Base-by-base conservation (phyloP, 2,888 invertebrate species). In the Drosophila aldrichi region DNA sequence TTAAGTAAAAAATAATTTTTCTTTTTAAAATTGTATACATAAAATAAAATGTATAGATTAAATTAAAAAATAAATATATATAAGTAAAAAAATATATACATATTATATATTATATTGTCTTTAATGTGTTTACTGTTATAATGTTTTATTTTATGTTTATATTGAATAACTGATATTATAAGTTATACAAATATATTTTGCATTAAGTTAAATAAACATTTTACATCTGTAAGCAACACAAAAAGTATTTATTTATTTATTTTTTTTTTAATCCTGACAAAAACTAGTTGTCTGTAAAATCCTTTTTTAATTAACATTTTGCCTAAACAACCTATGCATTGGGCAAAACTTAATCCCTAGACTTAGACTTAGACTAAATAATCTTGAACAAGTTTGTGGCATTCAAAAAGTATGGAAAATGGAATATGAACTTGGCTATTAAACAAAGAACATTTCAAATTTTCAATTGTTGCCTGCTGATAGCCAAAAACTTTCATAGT, bases 381-480 rank as follows among this genome's bases (percentile, higher is more conserved):
- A 25, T 36, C 40, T 22, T 44, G 36, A 20, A 18, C 25, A 25
- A 44, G 48, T 12, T 55, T 1, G 3, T 49, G 48, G 29, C 3
- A 32, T 32, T 6, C 18, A 49, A 32, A 32, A 49, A 34, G 8
- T 14, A 20, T 40, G 36, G 54, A 74, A 49, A 62, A 55, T 67
- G 64, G 59, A 68, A 68, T 68, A 55, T 70, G 46, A 55, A 41
- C 3, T 29, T n/a, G 9, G 55, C 29, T 32, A 20, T 20, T 46
- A 46, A 65, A 62, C 57, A 59, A 77, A 62, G 65, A 57, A 70
- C 29, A 52, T 65, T 58, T n/a, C n/a, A 41, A 57, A 68, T 25
- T 46, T 56, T 46, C 41, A 22, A 59, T 64, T 71, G 64, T 71
- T 60, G 63, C 16, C 40, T 43, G 56, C 16, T 40, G 51, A 72